Conservation (phyloP, 1,140 invertebrate genomes). For the Tetragonula clypearis region DNA sequence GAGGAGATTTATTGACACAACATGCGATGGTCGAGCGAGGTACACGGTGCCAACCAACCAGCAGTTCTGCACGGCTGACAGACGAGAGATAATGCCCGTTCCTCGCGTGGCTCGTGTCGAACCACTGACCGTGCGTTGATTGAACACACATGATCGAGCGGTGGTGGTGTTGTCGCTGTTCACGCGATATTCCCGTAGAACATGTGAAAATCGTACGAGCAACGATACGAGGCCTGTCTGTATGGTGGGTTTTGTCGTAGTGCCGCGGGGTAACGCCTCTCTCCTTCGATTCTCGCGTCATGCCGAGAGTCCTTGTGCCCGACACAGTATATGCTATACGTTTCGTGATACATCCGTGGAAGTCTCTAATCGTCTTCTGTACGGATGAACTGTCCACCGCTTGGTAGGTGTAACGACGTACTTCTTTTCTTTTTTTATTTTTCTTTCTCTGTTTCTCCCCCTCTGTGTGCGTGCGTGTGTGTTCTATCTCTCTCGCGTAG, state of each 20-base stretch:
- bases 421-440: conserved; percentile 48
- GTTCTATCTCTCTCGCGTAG: neutral
- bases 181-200: conserved; percentile 37
- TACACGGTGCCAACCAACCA: conserved; percentile 38
- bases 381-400: conserved; percentile 57
- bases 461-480: neutral
- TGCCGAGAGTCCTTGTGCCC: conserved; percentile 64
- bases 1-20: conserved; percentile 64
- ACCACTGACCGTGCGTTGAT: conserved; percentile 9
- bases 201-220: conserved; percentile 58
- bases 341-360: conserved; percentile 56
- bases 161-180: neutral
- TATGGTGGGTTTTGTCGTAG: conserved; percentile 56
- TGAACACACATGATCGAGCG: conserved; percentile 40
- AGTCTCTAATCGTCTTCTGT: conserved; percentile 64
- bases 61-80: conserved; percentile 29
- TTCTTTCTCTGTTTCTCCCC: neutral
- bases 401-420: conserved; percentile 67
- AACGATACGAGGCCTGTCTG: conserved; percentile 19
- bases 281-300: conserved; percentile 69
- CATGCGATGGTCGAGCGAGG: conserved; percentile 61
- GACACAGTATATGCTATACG: conserved; percentile 53
- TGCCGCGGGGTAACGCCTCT: conserved; percentile 68
- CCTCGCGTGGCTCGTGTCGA: neutral
- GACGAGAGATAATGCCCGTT: conserved; percentile 43